Conservation (phyloP, 1,140 invertebrate species). For the Berghia stephanieae region DNA sequence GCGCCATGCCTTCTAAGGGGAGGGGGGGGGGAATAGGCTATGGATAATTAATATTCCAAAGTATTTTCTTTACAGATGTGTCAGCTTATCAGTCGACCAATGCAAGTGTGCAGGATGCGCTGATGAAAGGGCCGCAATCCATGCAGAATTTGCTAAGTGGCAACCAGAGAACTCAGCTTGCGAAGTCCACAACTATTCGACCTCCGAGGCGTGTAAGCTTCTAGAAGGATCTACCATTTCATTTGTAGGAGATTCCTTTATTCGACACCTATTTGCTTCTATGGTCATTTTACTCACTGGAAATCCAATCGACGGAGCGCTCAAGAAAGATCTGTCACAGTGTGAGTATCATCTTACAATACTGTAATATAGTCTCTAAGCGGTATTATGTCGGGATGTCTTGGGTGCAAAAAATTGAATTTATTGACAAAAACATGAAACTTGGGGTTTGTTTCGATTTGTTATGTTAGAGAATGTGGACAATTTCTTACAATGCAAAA, state of each 20-base stretch:
- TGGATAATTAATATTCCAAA: no score
- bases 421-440: no score
- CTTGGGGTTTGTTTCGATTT: no score
- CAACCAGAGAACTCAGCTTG: slow-evolving; percentile 9
- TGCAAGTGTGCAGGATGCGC: slow-evolving; percentile 33
- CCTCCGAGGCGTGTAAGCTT: slow-evolving; percentile 11
- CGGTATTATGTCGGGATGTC: no score
- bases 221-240: slow-evolving; percentile 22
- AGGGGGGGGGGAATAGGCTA: no score
- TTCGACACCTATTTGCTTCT: slow-evolving; percentile 35
- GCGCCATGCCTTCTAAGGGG: no score
- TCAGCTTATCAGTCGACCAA: neutral
- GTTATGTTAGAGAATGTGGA: no score
- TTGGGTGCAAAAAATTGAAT: no score
- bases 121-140: slow-evolving; percentile 30
- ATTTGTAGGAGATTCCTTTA: slow-evolving; percentile 38
- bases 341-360: no score
- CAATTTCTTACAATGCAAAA: no score
- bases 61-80: slow-evolving; percentile 16
- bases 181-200: neutral
- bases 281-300: slow-evolving; percentile 30
- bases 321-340: slow-evolving; percentile 2
- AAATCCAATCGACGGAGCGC: slow-evolving; percentile 27
- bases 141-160: slow-evolving; percentile 37
- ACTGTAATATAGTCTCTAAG: no score